Base-by-base conservation (phyloP, 1,140 invertebrate genomes). In the Pseudomyrmex pallidus region DNA sequence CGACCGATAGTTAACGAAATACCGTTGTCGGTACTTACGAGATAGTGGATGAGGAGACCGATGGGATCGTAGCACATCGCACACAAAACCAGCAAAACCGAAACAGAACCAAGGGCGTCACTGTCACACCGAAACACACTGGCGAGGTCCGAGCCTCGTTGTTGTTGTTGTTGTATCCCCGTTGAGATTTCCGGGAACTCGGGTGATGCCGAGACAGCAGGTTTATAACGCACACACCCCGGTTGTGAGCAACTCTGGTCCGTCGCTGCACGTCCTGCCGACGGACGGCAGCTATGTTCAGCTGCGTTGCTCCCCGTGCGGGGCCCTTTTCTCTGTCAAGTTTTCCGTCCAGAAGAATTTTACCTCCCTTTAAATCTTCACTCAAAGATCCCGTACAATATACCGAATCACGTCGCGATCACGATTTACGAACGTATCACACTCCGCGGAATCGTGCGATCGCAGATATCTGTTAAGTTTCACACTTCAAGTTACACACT, bases 11-110 rank as follows among this genome's bases (percentile, higher is more conserved):
- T 35, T 35, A 44, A 46, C 12, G 1, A 10, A 13, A 7, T 35
- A 13, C 56, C 44, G 56, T 61, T 56, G 44, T 82, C 57, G 61
- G 22, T 91, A 92, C 91, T 92, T 92, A 92, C 91, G 86, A 92
- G 90, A 88, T 88, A 90, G 87, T 89, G 87, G 83, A 89, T 85
- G 52, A 20, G 76, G 80, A 84, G 78, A 76, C 67, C 82, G 84
- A 73, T 83, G 82, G 82, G 87, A 73, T 74, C 84, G 88, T 87
- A 85, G 90, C 89, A 90, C 91, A 92, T 92, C 91, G 90, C 90
- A 91, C 91, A 89, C 20, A 68, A 86, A 61, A 63, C 66, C n/a
- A 17, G 35, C 15, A 35, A 87, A 86, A 68, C 85, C 72, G n/a
- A 82, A 90, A 86, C 89, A 85, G 78, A 87, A 72, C 15, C 83